These are phyloP conservation scores for Polydrusus tereticollis DNA, from an alignment of 2,888 invertebrate genomes.

Conservation along the genomic window DNA sequence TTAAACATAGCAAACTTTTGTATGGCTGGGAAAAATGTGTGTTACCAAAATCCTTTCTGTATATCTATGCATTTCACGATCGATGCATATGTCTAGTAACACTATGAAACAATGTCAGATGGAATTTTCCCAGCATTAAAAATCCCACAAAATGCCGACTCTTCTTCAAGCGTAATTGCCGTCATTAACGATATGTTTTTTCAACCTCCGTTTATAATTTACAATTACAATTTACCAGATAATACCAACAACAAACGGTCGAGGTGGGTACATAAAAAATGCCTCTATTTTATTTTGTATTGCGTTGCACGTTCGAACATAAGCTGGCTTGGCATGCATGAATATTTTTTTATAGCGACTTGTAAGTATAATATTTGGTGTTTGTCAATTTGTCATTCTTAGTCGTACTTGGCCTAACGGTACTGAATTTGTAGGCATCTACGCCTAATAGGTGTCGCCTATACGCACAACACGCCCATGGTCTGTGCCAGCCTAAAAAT, in stretches of 20 bases:
- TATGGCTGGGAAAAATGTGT: too few relatives aligned
- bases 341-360: slow-evolving; percentile 6
- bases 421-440: too few relatives aligned
- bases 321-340: not conserved
- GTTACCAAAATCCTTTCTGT: too few relatives aligned
- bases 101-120: not conserved
- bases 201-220: not conserved
- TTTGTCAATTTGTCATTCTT: slow-evolving; percentile 12
- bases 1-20: too few relatives aligned
- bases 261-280: not conserved
- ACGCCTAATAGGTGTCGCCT: too few relatives aligned
- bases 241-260: not conserved
- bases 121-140: not conserved
- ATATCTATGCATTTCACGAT: too few relatives aligned
- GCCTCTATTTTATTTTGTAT: not conserved
- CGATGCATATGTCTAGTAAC: too few relatives aligned
- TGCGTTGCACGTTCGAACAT: not conserved
- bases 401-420: slow-evolving; percentile 4
- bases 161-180: not conserved
- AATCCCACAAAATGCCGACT: not conserved
- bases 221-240: slow-evolving; percentile 8
- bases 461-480: too few relatives aligned
- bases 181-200: slow-evolving; percentile 1
- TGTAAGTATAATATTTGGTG: slow-evolving; percentile 9
- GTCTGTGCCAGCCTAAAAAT: too few relatives aligned